Evolutionary conservation across 2,113 vertebrate species (phyloP), one percentile per base, ranked within the genome.

Genomic region (Phodopus roborovskii): DNA sequence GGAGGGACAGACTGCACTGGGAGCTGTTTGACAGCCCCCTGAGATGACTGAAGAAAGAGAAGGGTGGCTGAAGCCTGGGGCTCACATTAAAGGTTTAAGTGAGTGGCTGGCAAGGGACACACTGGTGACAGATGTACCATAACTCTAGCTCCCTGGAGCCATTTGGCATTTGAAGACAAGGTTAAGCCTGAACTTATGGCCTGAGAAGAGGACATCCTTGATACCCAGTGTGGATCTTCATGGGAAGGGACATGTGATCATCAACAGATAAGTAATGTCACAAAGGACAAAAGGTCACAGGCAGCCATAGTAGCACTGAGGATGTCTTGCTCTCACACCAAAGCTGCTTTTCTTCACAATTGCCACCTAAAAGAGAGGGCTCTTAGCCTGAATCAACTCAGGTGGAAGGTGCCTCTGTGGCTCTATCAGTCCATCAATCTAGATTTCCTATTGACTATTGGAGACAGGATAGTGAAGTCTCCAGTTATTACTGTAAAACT

Each of bases 201-300:
- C n/a, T 64, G 68, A 95, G 62, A 90, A n/a, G 60, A 96, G 11
- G 39, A 66, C 36, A 48, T 7, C n/a, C 39, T 89, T 81, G 64
- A 33, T 71, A 66, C 58, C 39, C 45, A 66, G 56, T 13, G 11
- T 89, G 73, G 28, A 45, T 28, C n/a, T 48, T 82, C n/a, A 56
- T 33, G 48, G 60, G 30, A 68, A 92, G 88, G 50, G 36, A 4
- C 42, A 22, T 56, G 39, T 22, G 30, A 92, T 64, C 48, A 60
- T 53, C 9, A n/a, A 64, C 7, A 83, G 82, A 85, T 36, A 83
- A 30, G 5, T 9, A 28, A 12, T 93, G 88, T 16, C 45, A 24
- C 60, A 70, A 42, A 77, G 19, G 7, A 50, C 8, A 4, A 30
- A 68, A 10, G 36, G n/a, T 73, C 33, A 20, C 70, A 39, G 70